Percentiles rank a stretch among this genome's conserved stretches.
phyloP scores from a whole-genome alignment of 2,113 vertebrate species.

The Phoxinus phoxinus region DNA sequence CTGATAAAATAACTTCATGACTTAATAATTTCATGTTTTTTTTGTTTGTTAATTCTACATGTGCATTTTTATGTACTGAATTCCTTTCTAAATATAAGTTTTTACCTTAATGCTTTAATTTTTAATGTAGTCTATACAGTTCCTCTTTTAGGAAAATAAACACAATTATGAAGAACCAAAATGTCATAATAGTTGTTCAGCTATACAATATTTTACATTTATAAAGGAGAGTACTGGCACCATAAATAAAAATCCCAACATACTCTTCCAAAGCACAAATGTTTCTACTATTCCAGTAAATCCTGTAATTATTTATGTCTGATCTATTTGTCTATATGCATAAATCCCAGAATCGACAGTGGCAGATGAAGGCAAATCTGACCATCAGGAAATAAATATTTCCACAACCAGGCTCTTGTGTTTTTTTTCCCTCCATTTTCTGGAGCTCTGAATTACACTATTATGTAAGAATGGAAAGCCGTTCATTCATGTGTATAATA shows the following conservation, averaged over 20 bases:
- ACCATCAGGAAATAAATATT: neutral
- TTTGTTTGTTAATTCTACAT: no score
- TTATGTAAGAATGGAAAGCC: conserved; percentile 4
- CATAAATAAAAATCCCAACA: no score
- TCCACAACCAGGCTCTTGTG: neutral
- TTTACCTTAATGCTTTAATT: neutral
- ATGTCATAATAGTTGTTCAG: no score
- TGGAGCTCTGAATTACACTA: neutral
- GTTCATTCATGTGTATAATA: conserved; percentile 10
- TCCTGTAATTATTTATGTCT: neutral
- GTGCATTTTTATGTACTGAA: neutral
- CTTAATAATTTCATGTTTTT: no score
- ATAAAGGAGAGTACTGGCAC: no score
- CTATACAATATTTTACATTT: no score
- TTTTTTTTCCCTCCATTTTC: neutral
- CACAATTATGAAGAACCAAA: neutral
- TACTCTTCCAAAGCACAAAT: no score
- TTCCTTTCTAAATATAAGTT: neutral
- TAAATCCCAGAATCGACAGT: neutral
- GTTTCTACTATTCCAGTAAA: neutral
- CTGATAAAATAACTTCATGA: no score
- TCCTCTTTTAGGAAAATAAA: neutral
- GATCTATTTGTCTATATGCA: neutral
- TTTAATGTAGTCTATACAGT: neutral
- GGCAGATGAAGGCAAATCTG: neutral